Conservation (phyloP, 2,797 vertebrate genomes). For the Acanthornis magna region DNA sequence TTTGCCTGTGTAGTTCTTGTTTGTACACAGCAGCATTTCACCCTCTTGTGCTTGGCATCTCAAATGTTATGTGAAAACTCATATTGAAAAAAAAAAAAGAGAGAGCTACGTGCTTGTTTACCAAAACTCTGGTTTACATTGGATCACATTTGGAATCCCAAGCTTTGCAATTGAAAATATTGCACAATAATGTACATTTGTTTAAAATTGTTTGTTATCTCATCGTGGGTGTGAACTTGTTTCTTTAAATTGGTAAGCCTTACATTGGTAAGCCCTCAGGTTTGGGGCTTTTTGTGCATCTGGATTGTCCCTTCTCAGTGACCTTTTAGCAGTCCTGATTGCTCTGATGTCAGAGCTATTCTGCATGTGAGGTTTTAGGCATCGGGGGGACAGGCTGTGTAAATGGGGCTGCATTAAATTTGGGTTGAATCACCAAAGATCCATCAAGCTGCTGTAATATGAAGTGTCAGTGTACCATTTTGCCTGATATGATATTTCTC, state of each 20-base stretch:
- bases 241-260: not conserved
- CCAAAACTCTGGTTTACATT: not conserved
- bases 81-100: not conserved
- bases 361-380: not conserved
- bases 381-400: not conserved
- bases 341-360: not conserved
- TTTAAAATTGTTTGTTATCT: not conserved
- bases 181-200: not conserved
- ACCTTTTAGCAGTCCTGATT: not conserved
- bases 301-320: not conserved
- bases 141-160: not conserved
- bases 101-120: not conserved
- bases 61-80: not conserved
- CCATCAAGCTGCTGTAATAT: not conserved
- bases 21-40: not conserved
- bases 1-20: not conserved
- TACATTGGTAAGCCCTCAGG: not conserved
- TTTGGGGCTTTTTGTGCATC: not conserved
- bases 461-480: not conserved
- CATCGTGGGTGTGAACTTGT: not conserved
- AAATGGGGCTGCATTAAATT: not conserved
- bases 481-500: not conserved
- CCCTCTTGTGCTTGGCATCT: not conserved
- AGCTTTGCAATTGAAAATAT: not conserved
- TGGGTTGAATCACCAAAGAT: not conserved